These are phyloP conservation scores for Epinotia nisella DNA, from an alignment of 2,888 invertebrate genomes.

Conservation along the genomic window DNA sequence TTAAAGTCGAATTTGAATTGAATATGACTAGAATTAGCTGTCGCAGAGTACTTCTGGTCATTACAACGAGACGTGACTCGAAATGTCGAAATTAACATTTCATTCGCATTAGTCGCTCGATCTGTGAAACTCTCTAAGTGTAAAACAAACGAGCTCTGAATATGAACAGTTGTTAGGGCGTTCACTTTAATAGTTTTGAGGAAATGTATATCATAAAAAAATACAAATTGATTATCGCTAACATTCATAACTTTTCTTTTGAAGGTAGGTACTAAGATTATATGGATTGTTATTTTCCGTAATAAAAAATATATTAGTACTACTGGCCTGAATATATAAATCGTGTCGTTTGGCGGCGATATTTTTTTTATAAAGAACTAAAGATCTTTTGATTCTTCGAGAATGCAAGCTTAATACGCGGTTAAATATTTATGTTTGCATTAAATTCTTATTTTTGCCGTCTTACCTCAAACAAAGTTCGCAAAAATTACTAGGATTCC, in stretches of 20 bases:
- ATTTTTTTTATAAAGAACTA: too few species aligned
- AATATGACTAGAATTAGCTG: not conserved
- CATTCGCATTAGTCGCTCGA: slow-evolving; percentile 23
- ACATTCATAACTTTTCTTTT: not conserved
- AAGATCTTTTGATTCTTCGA: too few species aligned
- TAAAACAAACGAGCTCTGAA: slow-evolving; percentile 12
- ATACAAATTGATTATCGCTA: not conserved
- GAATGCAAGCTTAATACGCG: too few species aligned
- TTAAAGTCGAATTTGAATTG: too few species aligned
- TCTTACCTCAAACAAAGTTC: too few species aligned
- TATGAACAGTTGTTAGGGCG: not conserved
- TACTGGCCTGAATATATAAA: too few species aligned
- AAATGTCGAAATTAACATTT: slow-evolving; percentile 33
- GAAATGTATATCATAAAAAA: not conserved
- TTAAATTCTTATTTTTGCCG: too few species aligned
- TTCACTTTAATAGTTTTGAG: not conserved
- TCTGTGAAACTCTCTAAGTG: slow-evolving; percentile 19
- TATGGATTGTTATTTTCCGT: too few species aligned
- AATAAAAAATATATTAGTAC: too few species aligned
- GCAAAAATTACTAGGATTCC: too few species aligned
- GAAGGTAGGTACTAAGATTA: not conserved
- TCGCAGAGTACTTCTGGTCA: not conserved
- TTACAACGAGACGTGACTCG: not conserved
- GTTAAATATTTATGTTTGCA: too few species aligned
- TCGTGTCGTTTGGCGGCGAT: too few species aligned